Evolutionary conservation across 1,140 invertebrate species (phyloP).

Genomic region (Formica selysi): DNA sequence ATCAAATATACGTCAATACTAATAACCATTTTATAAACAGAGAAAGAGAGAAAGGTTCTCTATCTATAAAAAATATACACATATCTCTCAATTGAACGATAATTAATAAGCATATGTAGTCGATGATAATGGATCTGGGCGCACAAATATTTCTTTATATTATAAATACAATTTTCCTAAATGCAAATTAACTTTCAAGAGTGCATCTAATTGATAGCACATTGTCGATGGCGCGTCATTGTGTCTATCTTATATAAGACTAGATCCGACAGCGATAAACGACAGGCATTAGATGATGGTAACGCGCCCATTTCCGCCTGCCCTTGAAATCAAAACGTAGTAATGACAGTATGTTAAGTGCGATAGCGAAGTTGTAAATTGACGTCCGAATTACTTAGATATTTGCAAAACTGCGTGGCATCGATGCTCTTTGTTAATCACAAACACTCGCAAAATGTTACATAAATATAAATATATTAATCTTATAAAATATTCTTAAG

Average conservation of each 20-base stretch:
- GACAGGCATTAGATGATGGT: conserved; percentile 52
- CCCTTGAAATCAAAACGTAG: conserved; percentile 63
- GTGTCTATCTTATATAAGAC: conserved; percentile 63
- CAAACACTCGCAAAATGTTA: background rate
- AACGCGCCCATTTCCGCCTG: conserved; percentile 65
- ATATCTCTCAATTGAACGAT: background rate
- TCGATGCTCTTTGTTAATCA: background rate
- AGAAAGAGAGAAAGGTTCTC: background rate
- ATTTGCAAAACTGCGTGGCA: conserved; percentile 3
- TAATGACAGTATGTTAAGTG: conserved; percentile 12
- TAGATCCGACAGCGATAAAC: conserved; percentile 53
- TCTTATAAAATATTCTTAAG: background rate
- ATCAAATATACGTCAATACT: background rate
- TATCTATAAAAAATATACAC: no score
- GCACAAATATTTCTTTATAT: background rate
- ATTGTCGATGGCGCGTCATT: conserved; percentile 20
- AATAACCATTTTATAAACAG: background rate
- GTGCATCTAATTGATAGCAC: conserved; percentile 27
- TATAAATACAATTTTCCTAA: background rate
- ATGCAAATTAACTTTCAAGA: conserved; percentile 20
- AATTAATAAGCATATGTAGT: conserved; percentile 6
- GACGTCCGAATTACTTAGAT: background rate
- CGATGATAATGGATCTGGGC: background rate
- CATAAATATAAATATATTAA: background rate
- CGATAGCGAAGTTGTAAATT: background rate